Base-by-base conservation (phyloP, 2,113 vertebrate species). In the Panthera leo region DNA sequence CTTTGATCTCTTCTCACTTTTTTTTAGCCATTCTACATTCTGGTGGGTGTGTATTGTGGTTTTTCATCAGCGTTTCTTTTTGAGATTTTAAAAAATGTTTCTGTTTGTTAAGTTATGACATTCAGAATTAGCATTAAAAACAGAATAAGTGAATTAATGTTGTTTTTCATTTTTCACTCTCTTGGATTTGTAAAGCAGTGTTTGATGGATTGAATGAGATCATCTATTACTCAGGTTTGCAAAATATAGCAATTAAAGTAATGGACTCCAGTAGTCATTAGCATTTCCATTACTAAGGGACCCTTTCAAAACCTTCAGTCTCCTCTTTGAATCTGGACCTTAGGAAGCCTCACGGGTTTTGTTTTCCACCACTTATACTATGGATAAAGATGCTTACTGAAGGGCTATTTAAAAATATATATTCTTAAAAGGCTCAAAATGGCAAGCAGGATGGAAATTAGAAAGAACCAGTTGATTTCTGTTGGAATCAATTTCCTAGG, bases 161-260 rank as follows among this genome's bases (percentile, higher is more conserved):
- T 79, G 31, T 91, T 97, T 86, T 58, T 89, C 91, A 91, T 61
- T 89, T 95, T 92, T 94, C 65, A 42, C 15, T 95, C 18, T 76
- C 58, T 89, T 83, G 34, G 39, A 89, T 89, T 97, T 86, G 34
- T 96, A 93, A 88, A 92, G 83, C 45, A 73, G 71, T 39, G 11
- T 39, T 96, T 96, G 76, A 85, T 94, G 71, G 82, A 95, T 96
- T 85, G 92, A 94, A 96, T 97, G 94, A 97, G 94, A 96, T 95
- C 92, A 97, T 96, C 71, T 91, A 75, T 82, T 94, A 95, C 84
- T 89, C 67, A 96, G 84, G 42, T 71, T 95, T 96, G 65, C 87
- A 91, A 89, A 91, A 85, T 15, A 90, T 27, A 84, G 90, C 95
- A 98, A 97, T 98, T 97, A 95, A 85, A 89, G 82, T 97, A 98